These are phyloP conservation scores for Melanostigma gelatinosum DNA, from an alignment of 2,113 vertebrate genomes.

Conservation along the genomic window DNA sequence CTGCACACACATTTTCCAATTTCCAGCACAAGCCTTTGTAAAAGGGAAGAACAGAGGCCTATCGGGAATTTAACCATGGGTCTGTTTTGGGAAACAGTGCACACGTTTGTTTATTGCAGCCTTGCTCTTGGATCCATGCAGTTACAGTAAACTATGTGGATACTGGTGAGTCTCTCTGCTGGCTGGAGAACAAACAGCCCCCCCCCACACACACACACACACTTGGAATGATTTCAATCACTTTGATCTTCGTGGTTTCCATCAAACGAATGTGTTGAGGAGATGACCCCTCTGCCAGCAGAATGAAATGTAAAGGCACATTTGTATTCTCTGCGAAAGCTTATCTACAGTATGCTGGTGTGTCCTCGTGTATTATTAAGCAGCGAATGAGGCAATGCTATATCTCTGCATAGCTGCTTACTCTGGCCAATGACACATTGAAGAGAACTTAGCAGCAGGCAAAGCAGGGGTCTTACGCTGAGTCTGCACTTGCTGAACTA, in stretches of 20 bases:
- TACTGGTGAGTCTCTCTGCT: conserved; percentile 41
- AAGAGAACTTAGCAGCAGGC: conserved; percentile 56
- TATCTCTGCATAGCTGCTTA: conserved; percentile 52
- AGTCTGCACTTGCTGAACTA: conserved; percentile 71
- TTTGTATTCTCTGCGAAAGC: conserved; percentile 19
- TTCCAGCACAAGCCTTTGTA: conserved; percentile 62
- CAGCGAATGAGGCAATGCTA: conserved; percentile 50
- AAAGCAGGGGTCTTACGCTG: conserved; percentile 64
- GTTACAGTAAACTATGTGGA: conserved; percentile 48
- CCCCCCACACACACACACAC: neutral
- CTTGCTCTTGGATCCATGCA: conserved; percentile 53
- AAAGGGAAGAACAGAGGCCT: conserved; percentile 63
- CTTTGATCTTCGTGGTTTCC: conserved; percentile 62
- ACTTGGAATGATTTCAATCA: conserved; percentile 52
- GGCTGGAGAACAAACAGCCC: conserved; percentile 35
- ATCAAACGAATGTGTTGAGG: conserved; percentile 47
- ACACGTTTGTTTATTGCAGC: conserved; percentile 66
- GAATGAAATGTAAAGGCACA: conserved; percentile 37
- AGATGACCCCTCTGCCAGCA: conserved; percentile 29
- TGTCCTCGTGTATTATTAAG: conserved; percentile 60
- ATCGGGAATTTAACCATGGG: conserved; percentile 62
- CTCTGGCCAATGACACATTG: conserved; percentile 64
- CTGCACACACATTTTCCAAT: conserved; percentile 52
- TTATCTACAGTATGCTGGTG: conserved; percentile 24
- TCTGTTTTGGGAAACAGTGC: conserved; percentile 66